Base-by-base conservation (phyloP, 2,888 invertebrate genomes). In the Tromatobia lineatoria region DNA sequence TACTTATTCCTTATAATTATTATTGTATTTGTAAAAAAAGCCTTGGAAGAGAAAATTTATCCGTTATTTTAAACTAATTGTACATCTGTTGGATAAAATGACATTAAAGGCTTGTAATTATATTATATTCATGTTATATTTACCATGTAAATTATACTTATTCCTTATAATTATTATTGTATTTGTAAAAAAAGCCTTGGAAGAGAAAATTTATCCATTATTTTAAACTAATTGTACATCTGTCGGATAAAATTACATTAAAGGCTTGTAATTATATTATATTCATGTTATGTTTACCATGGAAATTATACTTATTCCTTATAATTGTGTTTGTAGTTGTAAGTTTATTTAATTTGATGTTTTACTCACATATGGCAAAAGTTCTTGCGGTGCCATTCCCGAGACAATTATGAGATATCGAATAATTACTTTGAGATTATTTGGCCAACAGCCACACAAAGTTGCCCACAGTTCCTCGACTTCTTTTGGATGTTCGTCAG, bases 381-480 rank as follows among this genome's bases (percentile, higher is more conserved):
- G 95, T 93, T 98, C 98, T 88, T 96, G 97, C 11, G 99, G 99
- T n/a, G 99, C 98, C 96, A 99, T 98, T 77, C 99, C 99, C 15
- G 98, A 98, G 82, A 99, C 97, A 89, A 99, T 99, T 90, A 99
- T 97, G 86, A 99, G 95, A 94, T 99, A 99, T 25, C 99, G 96
- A 86, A 99, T 96, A 91, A 99, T 99, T 76, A 99, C 98, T 94
- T 98, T 98, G 87, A 99, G 95, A 94, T 99, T 99, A 93, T 99
- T 98, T 0, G 99, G 98, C 98, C 99, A 99, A 91, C 98, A 98
- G 54, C 98, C 96, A 91, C 99, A 99, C 83, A 99, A 94, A 0
- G 98, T 98, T 50, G 98, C 97, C 99, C 99, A 99, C 50, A 99
- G 95, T 92, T 98, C 97, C 94, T 99, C 99, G 71, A 99, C 97